These are phyloP conservation scores for Myripristis murdjan DNA, from an alignment of 2,797 vertebrate genomes.

Conservation along the genomic window DNA sequence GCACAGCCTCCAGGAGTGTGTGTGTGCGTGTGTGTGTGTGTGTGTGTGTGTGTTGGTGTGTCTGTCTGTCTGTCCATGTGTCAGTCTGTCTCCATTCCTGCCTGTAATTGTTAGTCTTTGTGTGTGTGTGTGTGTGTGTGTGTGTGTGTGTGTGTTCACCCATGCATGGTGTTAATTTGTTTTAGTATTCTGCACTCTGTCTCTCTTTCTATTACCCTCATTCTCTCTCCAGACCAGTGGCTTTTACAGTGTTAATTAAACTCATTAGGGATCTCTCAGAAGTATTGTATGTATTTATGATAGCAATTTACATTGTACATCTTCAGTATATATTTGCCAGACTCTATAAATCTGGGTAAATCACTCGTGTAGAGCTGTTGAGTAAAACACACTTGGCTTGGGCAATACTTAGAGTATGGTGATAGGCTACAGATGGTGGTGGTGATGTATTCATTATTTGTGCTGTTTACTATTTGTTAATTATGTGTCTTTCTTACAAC, in stretches of 20 bases:
- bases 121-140: slow-evolving; percentile 4
- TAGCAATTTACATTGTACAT: slow-evolving; percentile 38
- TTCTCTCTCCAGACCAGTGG: slow-evolving; percentile 10
- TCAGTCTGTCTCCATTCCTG: slow-evolving; percentile 1
- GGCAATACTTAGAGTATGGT: slow-evolving; percentile 20
- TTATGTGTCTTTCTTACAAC: slow-evolving; percentile 36
- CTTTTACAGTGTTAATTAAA: slow-evolving; percentile 64
- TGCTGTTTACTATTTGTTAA: slow-evolving; percentile 68
- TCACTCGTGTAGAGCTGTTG: slow-evolving; percentile 47
- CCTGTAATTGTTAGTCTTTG: slow-evolving; percentile 19
- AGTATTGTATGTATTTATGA: slow-evolving; percentile 61
- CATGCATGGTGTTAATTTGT: neutral
- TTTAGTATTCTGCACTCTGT: neutral
- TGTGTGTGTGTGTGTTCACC: slow-evolving; percentile 15
- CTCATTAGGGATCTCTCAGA: slow-evolving; percentile 51
- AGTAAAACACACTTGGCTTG: slow-evolving; percentile 26
- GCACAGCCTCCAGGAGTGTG: slow-evolving; percentile 53
- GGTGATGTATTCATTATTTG: slow-evolving; percentile 57
- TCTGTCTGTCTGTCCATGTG: neutral
- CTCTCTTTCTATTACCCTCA: no score
- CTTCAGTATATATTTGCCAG: slow-evolving; percentile 49
- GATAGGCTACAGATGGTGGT: slow-evolving; percentile 53
- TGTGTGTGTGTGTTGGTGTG: slow-evolving; percentile 5
- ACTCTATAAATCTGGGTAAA: slow-evolving; percentile 40
- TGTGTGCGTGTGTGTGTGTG: slow-evolving; percentile 29